Percentiles rank a stretch among this genome's conserved stretches.
Evolutionary conservation across 2,797 vertebrate genomes (phyloP).

Genomic region (Dallia pectoralis): DNA sequence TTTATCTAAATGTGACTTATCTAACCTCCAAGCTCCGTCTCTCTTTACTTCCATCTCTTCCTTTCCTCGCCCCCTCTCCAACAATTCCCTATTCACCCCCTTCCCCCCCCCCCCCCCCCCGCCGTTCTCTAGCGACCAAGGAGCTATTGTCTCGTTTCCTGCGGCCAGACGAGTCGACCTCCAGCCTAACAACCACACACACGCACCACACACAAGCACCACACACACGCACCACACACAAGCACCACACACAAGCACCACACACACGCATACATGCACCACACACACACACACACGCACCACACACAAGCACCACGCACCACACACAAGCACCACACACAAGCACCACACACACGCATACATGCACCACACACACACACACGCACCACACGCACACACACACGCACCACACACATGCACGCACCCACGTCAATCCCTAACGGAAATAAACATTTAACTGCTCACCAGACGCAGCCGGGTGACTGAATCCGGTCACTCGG

Average conservation of each 20-base stretch:
- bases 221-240: too few species aligned
- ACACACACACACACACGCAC: too few species aligned
- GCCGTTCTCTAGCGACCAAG: slow-evolving; percentile 39
- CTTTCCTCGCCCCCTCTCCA: background rate
- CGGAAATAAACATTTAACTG: background rate
- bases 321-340: too few species aligned
- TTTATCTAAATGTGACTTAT: too few species aligned
- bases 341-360: background rate
- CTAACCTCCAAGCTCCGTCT: background rate
- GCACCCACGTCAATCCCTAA: background rate
- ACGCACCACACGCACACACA: too few species aligned
- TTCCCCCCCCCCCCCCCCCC: background rate
- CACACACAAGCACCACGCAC: too few species aligned
- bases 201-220: too few species aligned
- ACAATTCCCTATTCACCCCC: slow-evolving; percentile 28
- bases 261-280: too few species aligned
- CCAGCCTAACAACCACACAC: slow-evolving; percentile 1
- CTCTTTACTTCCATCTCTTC: background rate
- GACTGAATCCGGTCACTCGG: background rate
- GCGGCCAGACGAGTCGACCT: slow-evolving; percentile 39
- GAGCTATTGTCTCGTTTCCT: slow-evolving; percentile 73
- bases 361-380: too few species aligned
- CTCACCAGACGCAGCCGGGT: background rate
- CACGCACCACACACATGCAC: too few species aligned
- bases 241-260: too few species aligned